phyloP scores from a whole-genome alignment of 2,888 invertebrate species.

The Lasioglossum malachurum region DNA sequence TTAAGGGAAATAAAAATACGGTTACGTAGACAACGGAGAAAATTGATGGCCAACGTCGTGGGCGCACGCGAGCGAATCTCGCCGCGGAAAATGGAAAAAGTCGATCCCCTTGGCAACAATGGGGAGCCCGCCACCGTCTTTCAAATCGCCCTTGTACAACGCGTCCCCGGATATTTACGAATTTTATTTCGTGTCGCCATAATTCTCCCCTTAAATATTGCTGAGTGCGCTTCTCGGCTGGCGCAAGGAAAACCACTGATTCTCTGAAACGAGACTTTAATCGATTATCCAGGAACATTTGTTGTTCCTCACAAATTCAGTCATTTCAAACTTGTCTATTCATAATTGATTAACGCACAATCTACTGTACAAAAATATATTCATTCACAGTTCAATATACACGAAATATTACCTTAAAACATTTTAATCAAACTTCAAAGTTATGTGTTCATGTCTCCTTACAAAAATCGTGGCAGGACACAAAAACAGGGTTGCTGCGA shows the following conservation, averaged over 20 bases:
- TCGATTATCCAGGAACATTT: not conserved
- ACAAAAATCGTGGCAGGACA: too few relatives aligned
- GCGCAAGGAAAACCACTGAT: not conserved
- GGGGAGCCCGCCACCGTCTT: not conserved
- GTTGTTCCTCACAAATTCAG: not conserved
- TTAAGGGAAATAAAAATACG: slow-evolving; percentile 21
- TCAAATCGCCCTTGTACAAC: not conserved
- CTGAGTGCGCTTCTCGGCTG: not conserved
- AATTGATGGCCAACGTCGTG: slow-evolving; percentile 22
- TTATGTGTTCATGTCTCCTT: not conserved
- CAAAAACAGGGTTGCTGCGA: not conserved
- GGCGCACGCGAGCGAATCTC: slow-evolving; percentile 11
- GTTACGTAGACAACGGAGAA: slow-evolving; percentile 21
- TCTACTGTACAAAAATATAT: not conserved
- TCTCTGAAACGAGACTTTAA: not conserved
- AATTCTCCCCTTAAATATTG: not conserved
- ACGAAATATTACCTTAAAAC: not conserved
- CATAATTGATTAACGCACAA: too few relatives aligned
- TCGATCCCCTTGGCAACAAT: slow-evolving; percentile 9
- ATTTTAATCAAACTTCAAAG: not conserved
- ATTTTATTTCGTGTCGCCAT: slow-evolving; percentile 2
- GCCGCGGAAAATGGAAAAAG: not conserved
- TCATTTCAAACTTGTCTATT: not conserved
- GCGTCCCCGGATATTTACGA: not conserved
- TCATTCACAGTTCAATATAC: not conserved